Base-by-base conservation (phyloP, 2,888 invertebrate species). In the Hirtodrosophila cameraria region DNA sequence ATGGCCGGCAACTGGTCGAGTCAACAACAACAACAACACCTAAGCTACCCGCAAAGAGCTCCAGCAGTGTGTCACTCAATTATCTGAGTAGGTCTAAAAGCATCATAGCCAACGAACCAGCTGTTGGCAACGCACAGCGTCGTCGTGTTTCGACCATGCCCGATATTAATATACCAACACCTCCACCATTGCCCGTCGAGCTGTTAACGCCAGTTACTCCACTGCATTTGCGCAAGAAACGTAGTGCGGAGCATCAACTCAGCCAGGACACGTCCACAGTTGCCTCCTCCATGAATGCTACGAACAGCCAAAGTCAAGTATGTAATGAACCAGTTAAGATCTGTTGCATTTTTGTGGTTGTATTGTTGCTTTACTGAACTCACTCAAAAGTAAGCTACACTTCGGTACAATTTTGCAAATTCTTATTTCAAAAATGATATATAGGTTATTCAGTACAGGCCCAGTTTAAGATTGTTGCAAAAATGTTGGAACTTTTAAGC, bases 141-240 rank as follows among this genome's bases (percentile, higher is more conserved):
- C 78, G 86, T 7, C 83, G 86, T 41, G 86, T 72, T 16, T 83
- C 86, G 35, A 82, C 87, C 15, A 69, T 76, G 71, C 77, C 86
- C 28, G 58, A 72, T 27, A 61, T 87, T 54, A 62, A 86, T 62
- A 89, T 89, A 83, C 74, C 87, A 30, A 74, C 87, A 3, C 88
- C 88, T 1, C 88, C 88, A 1, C 75, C 86, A 2, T 31, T 89
- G 49, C 85, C 89, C 2, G 53, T 71, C 6, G 79, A 86, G 5
- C 72, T 85, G 2, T 52, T 87, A 2, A 73, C 49, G 8, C 87
- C 86, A 0, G 62, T 60, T 0, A 85, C 82, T 3, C 82, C 82
- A 2, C 46, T 85, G 20, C 77, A 74, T 39, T 50, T 82, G 49
- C 73, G 76, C 13, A 83, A 83, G 65, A 80, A 80, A 7, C 84